Evolutionary conservation across 2,113 vertebrate species (phyloP).

Genomic region (Grantiella picta): DNA sequence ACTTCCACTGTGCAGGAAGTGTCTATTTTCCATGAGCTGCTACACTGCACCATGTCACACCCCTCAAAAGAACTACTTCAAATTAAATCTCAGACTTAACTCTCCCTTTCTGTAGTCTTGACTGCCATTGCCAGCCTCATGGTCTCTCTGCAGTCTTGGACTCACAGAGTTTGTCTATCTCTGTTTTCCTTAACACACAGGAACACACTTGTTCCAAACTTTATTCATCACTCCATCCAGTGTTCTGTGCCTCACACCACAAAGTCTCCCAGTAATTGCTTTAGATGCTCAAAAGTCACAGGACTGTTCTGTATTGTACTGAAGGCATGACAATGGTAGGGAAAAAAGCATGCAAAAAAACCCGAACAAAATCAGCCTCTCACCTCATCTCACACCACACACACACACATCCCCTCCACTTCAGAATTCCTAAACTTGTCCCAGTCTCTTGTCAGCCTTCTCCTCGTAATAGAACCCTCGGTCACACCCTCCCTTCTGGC

Average conservation of each 20-base stretch:
- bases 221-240: accelerated
- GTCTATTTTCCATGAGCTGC: neutral
- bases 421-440: neutral
- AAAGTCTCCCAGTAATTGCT: neutral
- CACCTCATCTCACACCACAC: no score
- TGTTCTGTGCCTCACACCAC: neutral
- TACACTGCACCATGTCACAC: neutral
- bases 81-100: neutral
- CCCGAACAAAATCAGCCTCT: neutral
- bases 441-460: neutral
- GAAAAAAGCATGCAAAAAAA: accelerated
- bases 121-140: accelerated
- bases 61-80: neutral
- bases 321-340: accelerated
- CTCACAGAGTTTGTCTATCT: no score
- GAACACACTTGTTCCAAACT: neutral
- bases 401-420: accelerated
- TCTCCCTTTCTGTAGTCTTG: neutral
- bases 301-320: neutral
- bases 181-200: neutral
- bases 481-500: neutral
- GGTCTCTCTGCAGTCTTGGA: neutral
- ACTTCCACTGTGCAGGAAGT: neutral
- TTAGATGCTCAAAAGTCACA: neutral
- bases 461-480: accelerated